A percentile compares a stretch with the other conserved stretches of the same genome.
phyloP scores from a whole-genome alignment of 2,113 vertebrate genomes.

The Lepus europaeus region DNA sequence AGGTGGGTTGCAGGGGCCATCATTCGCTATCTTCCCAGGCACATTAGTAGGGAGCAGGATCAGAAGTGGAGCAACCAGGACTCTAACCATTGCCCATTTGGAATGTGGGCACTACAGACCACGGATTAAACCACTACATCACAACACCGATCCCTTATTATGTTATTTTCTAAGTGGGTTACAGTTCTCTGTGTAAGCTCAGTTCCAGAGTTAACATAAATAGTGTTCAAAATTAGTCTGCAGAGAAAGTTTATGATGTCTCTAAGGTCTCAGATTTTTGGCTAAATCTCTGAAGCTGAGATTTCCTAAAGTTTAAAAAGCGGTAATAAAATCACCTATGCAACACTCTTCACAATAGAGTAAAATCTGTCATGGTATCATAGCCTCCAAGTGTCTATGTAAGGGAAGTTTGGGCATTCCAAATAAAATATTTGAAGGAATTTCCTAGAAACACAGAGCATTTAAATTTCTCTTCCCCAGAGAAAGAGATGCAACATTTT shows the following conservation, averaged over 20 bases:
- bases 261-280: slow-evolving; percentile 19
- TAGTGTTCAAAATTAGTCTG: background rate
- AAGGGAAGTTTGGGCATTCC: background rate
- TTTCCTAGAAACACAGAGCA: background rate
- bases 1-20: too few relatives aligned
- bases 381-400: background rate
- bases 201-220: background rate
- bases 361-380: background rate
- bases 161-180: background rate
- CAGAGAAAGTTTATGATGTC: background rate
- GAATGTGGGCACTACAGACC: too few relatives aligned
- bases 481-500: background rate
- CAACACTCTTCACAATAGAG: background rate
- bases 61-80: too few relatives aligned
- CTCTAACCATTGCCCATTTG: too few relatives aligned
- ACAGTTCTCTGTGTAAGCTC: background rate
- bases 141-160: too few relatives aligned
- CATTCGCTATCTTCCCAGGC: too few relatives aligned
- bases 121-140: too few relatives aligned
- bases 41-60: too few relatives aligned
- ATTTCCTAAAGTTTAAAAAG: background rate
- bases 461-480: background rate
- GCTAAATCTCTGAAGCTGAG: background rate
- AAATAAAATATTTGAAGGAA: background rate
- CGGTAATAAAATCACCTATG: background rate